A percentile compares a stretch with the other conserved stretches of the same genome.
Conservation (phyloP, 2,888 invertebrate genomes). For the Tetragonisca angustula region DNA sequence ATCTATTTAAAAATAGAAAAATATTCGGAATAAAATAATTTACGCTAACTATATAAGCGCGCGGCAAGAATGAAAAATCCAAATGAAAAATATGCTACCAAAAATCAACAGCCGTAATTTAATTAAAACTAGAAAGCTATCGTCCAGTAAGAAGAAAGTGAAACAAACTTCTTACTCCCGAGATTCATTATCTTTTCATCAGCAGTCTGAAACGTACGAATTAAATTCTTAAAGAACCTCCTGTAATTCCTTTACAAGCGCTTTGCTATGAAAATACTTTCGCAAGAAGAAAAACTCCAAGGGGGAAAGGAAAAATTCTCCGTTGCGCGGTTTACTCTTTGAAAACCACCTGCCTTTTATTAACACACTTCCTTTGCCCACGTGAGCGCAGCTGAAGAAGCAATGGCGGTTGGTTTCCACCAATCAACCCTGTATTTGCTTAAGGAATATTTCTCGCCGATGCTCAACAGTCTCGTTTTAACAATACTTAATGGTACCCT, state of each 20-base stretch:
- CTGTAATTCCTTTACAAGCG: not conserved
- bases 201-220: not conserved
- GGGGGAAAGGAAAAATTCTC: constrained; percentile 2
- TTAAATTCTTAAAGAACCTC: not conserved
- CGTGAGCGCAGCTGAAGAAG: constrained; percentile 12
- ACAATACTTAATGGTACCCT: constrained; percentile 20
- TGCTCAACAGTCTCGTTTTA: constrained; percentile 5
- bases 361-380: constrained; percentile 14
- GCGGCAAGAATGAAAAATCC: not conserved
- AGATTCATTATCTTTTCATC: not conserved
- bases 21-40: not conserved
- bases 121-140: too few relatives aligned
- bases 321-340: not conserved
- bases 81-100: not conserved
- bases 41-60: too few relatives aligned
- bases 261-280: not conserved
- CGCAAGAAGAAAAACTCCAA: not conserved
- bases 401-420: constrained; percentile 9
- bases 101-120: not conserved
- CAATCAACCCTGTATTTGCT: constrained; percentile 12
- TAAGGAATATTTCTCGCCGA: constrained; percentile 24
- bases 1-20: not conserved
- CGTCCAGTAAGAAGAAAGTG: not conserved
- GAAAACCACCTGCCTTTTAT: constrained; percentile 19
- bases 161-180: not conserved